Percentiles rank a stretch among this genome's conserved stretches.
phyloP scores from a whole-genome alignment of 2,113 vertebrate genomes.

The Chelonoidis abingdonii region DNA sequence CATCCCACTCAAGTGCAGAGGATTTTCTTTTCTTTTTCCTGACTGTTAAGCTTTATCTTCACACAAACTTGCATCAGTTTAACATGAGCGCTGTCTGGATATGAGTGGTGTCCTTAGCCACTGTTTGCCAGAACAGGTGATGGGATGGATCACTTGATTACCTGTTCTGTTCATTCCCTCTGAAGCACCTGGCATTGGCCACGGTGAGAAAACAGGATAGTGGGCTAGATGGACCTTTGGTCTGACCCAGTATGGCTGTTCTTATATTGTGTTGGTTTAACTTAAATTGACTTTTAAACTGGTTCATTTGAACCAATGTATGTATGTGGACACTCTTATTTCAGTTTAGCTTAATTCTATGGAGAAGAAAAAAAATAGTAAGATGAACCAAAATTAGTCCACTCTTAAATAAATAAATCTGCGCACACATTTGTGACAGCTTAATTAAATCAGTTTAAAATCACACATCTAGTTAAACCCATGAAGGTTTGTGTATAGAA shows the following conservation, averaged over 20 bases:
- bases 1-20: background rate
- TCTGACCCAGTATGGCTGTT: background rate
- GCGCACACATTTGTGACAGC: rapidly evolving
- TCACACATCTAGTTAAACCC: rapidly evolving
- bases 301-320: background rate
- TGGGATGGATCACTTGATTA: background rate
- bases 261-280: rapidly evolving
- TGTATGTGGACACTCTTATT: rapidly evolving
- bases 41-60: rapidly evolving
- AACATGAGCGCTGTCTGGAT: background rate
- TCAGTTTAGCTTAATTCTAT: rapidly evolving
- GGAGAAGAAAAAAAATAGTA: no score
- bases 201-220: background rate
- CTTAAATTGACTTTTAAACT: background rate
- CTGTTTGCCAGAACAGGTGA: background rate
- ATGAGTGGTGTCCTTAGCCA: background rate
- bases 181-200: background rate
- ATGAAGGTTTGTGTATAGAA: rapidly evolving
- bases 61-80: background rate
- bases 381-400: rapidly evolving
- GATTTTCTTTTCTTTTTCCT: background rate
- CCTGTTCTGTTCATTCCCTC: background rate
- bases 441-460: rapidly evolving
- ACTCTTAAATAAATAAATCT: rapidly evolving
- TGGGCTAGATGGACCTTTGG: background rate